phyloP scores from a whole-genome alignment of 2,888 invertebrate species.

The Caenorhabditis becei region DNA sequence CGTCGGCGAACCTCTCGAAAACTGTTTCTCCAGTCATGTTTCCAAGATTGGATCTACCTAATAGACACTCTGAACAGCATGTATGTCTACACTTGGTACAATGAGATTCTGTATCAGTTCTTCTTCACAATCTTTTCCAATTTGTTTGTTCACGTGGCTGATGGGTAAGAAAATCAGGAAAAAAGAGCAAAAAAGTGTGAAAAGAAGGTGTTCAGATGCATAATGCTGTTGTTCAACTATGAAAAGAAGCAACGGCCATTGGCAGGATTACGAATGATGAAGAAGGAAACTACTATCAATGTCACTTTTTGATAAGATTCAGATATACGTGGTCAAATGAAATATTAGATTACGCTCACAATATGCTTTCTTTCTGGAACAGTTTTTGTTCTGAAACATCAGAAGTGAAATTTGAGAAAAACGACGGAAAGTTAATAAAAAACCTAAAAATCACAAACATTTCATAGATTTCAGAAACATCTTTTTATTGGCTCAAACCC shows the following conservation, averaged over 20 bases:
- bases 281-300: conserved; percentile 22
- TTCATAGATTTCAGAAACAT: no score
- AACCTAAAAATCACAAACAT: no score
- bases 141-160: conserved; percentile 51
- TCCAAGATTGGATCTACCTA: conserved; percentile 60
- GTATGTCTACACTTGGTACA: conserved; percentile 51
- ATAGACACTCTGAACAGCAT: conserved; percentile 60
- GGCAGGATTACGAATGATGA: conserved; percentile 14
- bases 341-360: no score
- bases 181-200: not conserved
- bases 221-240: conserved; percentile 55
- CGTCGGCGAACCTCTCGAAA: conserved; percentile 36
- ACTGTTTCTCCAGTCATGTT: conserved; percentile 56
- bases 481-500: no score
- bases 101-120: conserved; percentile 46
- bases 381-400: no score
- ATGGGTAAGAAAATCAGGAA: conserved; percentile 35
- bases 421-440: no score
- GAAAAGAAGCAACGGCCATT: conserved; percentile 36
- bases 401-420: no score
- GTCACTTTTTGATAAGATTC: conserved; percentile 27
- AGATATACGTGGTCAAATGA: not conserved
- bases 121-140: conserved; percentile 61
- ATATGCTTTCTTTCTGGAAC: no score
- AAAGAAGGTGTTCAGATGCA: conserved; percentile 31